These are phyloP conservation scores for Apostichopus leukothele DNA, from an alignment of 53 echinoderm and acorn worm genomes.

Conservation along the genomic window DNA sequence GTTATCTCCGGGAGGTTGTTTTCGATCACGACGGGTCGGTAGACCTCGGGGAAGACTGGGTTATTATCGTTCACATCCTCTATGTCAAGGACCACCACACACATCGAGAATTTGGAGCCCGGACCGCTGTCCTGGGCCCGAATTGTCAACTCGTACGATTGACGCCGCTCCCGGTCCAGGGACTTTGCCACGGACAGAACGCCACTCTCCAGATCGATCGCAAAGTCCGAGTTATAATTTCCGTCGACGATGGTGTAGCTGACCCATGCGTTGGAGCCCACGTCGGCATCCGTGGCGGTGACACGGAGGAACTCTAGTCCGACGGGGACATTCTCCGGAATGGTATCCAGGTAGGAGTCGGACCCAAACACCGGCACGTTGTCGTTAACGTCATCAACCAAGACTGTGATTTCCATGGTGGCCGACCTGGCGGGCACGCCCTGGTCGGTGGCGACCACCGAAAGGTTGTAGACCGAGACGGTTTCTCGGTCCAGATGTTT, in stretches of 20 bases:
- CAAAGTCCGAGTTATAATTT: constrained; percentile 65
- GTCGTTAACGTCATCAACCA: constrained; percentile 76
- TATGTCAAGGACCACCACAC: constrained; percentile 64
- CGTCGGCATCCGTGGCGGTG: constrained; percentile 71
- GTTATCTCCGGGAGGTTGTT: constrained; percentile 70
- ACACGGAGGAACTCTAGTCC: constrained; percentile 86
- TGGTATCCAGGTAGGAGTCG: constrained; percentile 55
- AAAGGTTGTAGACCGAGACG: constrained; percentile 49
- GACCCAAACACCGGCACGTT: constrained; percentile 67
- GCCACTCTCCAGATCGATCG: constrained; percentile 62
- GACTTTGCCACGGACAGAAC: constrained; percentile 65
- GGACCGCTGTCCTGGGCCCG: constrained; percentile 81
- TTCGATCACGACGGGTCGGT: constrained; percentile 63
- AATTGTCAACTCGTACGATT: constrained; percentile 68
- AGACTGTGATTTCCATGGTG: constrained; percentile 72
- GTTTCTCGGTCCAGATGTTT: constrained; percentile 75
- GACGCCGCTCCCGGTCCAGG: constrained; percentile 67
- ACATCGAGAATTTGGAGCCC: constrained; percentile 56
- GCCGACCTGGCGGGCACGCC: constrained; percentile 68
- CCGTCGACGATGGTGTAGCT: constrained; percentile 75
- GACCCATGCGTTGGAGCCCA: constrained; percentile 68
- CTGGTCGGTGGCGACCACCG: constrained; percentile 78
- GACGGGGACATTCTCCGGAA: constrained; percentile 71
- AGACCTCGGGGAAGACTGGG: constrained; percentile 63
- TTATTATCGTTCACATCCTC: constrained; percentile 84